Conservation (phyloP, 2,113 vertebrate species). For the Apistogramma diplotaenia region DNA sequence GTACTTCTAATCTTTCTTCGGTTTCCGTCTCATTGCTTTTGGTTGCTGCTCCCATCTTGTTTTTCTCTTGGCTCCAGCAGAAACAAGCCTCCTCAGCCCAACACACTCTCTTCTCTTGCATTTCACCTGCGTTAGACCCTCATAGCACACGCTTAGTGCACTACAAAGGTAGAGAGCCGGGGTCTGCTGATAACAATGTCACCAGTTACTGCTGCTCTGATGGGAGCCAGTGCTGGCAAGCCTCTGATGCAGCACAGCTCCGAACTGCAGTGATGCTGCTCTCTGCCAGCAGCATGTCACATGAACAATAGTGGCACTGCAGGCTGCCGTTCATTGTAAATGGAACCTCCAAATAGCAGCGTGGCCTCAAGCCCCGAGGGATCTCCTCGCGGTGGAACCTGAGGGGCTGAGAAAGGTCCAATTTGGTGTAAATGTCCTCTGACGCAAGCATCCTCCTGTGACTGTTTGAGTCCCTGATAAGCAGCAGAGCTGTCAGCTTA, state of each 20-base stretch:
- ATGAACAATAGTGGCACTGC: neutral
- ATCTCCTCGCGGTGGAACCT: neutral
- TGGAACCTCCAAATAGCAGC: neutral
- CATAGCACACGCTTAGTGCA: neutral
- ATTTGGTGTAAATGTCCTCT: neutral
- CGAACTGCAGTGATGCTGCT: neutral
- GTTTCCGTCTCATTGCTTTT: neutral
- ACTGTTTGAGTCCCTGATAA: neutral
- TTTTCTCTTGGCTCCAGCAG: neutral
- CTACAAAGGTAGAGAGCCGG: neutral
- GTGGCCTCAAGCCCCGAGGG: neutral
- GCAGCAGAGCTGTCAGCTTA: neutral
- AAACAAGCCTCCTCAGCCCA: conserved; percentile 2
- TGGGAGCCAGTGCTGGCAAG: neutral
- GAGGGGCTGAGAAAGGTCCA: neutral
- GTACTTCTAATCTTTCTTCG: neutral
- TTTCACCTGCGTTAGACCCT: conserved; percentile 13
- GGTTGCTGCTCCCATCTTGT: neutral
- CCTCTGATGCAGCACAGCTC: neutral
- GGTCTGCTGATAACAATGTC: neutral
- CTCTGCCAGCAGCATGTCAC: neutral
- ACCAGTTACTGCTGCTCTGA: neutral
- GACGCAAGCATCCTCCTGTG: neutral
- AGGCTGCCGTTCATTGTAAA: neutral
- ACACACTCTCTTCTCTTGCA: neutral